phyloP scores from a whole-genome alignment of 2,113 vertebrate genomes.

The Galemys pyrenaicus region DNA sequence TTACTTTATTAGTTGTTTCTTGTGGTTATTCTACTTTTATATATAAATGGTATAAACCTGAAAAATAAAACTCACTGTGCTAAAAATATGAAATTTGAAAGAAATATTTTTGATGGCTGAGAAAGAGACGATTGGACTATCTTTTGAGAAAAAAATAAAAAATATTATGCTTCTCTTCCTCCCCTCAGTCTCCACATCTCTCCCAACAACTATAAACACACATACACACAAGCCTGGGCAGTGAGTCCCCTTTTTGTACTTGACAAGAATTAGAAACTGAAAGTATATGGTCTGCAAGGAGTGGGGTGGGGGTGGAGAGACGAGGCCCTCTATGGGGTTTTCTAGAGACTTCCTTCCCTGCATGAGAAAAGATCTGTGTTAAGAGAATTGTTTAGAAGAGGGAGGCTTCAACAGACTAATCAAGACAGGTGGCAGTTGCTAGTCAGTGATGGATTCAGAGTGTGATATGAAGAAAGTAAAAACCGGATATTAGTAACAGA shows the following conservation, averaged over 20 bases:
- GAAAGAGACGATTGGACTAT: not conserved
- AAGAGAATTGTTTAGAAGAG: not conserved
- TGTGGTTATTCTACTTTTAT: not conserved
- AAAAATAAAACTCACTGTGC: constrained; percentile 10
- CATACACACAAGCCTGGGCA: not conserved
- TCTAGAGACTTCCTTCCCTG: constrained; percentile 56
- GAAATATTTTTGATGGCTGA: not conserved
- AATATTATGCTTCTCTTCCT: not conserved
- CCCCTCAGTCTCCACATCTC: not conserved
- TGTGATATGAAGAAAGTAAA: not conserved
- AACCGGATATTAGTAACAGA: not conserved
- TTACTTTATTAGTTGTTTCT: constrained; percentile 5
- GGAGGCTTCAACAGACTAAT: not conserved
- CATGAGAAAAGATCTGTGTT: not conserved
- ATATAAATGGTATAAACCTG: not conserved
- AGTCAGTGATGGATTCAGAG: not conserved
- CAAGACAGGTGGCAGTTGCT: not conserved
- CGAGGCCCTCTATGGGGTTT: constrained; percentile 38
- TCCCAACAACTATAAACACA: not conserved
- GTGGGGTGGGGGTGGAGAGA: not conserved
- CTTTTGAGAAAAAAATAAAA: not conserved
- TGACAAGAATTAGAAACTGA: constrained; percentile 1
- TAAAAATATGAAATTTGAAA: constrained; percentile 3
- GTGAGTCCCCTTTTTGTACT: not conserved
- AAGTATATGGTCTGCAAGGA: not conserved